Conservation (phyloP, 1,140 invertebrate species). For the Antheraea mylitta region DNA sequence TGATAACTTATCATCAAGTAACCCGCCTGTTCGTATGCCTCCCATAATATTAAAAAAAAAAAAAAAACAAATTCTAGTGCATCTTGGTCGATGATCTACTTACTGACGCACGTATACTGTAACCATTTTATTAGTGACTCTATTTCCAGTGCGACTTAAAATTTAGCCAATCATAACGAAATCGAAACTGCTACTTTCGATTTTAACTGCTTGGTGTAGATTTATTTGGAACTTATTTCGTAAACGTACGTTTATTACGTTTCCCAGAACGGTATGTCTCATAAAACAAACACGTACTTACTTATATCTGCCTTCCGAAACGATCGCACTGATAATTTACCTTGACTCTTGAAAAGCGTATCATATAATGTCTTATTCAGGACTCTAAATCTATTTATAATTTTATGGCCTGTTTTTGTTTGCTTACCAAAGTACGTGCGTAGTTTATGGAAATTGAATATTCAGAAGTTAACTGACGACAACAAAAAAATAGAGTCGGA, state of each 20-base stretch:
- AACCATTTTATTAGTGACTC: too few relatives aligned
- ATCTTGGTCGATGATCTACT: too few relatives aligned
- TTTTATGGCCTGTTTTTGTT: slow-evolving; percentile 5
- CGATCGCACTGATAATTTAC: slow-evolving; percentile 4
- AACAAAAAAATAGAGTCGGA: background rate
- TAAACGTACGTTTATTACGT: background rate
- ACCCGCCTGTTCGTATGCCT: too few relatives aligned
- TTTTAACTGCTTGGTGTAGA: too few relatives aligned
- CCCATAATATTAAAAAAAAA: too few relatives aligned
- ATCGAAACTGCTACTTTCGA: too few relatives aligned
- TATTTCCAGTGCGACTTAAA: too few relatives aligned
- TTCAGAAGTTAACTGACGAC: background rate
- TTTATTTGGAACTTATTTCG: too few relatives aligned
- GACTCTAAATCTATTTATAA: slow-evolving; percentile 13
- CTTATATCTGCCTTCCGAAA: background rate
- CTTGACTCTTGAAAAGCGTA: slow-evolving; percentile 8
- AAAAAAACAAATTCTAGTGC: too few relatives aligned
- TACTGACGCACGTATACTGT: too few relatives aligned
- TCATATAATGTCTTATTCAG: slow-evolving; percentile 10
- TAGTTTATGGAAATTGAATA: background rate
- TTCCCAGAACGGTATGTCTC: background rate
- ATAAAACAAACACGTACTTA: slow-evolving; percentile 1
- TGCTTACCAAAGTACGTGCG: slow-evolving; percentile 2
- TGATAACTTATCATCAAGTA: too few relatives aligned
- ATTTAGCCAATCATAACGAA: too few relatives aligned